Percentiles rank a stretch among this genome's conserved stretches.
These are phyloP conservation scores for Syngnathus scovelli DNA, from an alignment of 2,113 vertebrate genomes.

Conservation along the genomic window DNA sequence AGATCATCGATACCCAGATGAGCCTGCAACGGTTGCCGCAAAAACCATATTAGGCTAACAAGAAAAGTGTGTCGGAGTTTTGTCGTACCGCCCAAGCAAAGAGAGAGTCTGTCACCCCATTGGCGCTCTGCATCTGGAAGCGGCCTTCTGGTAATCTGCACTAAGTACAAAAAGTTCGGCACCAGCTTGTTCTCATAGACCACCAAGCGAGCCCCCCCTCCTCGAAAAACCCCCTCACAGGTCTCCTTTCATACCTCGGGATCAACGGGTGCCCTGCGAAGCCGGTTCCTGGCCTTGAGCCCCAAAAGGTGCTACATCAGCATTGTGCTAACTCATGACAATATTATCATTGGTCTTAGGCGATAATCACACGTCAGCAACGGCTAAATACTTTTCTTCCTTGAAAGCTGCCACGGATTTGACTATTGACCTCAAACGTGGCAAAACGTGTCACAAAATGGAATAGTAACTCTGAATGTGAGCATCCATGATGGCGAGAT, in stretches of 20 bases:
- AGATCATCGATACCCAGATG: too few species aligned
- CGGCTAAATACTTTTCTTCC: constrained; percentile 6
- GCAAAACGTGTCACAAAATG: neutral
- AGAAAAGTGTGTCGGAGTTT: constrained; percentile 68
- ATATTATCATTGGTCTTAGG: constrained; percentile 9
- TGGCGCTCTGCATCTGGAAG: constrained; percentile 65
- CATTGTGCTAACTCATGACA: constrained; percentile 11
- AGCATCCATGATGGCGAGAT: constrained; percentile 36
- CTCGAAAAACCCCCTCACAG: constrained; percentile 15
- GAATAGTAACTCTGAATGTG: neutral
- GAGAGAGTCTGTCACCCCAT: constrained; percentile 35
- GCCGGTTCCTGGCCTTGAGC: constrained; percentile 16
- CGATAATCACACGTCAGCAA: neutral
- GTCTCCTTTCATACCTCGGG: constrained; percentile 44
- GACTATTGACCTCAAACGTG: neutral
- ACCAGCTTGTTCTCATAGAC: constrained; percentile 70
- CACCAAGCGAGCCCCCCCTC: constrained; percentile 51
- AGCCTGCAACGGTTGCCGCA: constrained; percentile 41
- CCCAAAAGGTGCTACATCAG: constrained; percentile 20
- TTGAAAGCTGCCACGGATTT: neutral
- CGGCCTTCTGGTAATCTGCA: constrained; percentile 65
- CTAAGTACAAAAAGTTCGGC: constrained; percentile 65
- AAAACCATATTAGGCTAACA: constrained; percentile 69
- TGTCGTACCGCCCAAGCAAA: constrained; percentile 66
- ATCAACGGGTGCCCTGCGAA: constrained; percentile 37